Base-by-base conservation (phyloP, 2,888 invertebrate species). In the Eustalomyia histrio region DNA sequence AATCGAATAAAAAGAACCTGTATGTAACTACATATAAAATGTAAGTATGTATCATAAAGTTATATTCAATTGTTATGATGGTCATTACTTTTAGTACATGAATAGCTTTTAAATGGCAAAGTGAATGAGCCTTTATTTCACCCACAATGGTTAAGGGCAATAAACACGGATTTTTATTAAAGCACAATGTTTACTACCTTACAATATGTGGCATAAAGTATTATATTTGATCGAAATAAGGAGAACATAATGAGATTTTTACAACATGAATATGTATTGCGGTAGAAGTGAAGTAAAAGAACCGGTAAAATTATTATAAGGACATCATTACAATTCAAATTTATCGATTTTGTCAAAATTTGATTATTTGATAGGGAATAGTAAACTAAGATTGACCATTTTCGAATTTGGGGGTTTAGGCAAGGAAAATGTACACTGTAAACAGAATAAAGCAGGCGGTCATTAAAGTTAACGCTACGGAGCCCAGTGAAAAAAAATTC, bases 221-320 rank as follows among this genome's bases (percentile, higher is more conserved):
- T 24, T 24, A 63, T 21, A 64, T 63, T 67, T 29, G 60, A 74
- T 72, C 33, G 64, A 55, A 47, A 39, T 83, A 83, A 83, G 78
- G 81, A 64, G 72, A 17, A 76, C 72, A 83, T 83, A 83, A 83
- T 81, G 76, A 61, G 75, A 75, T 78, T 83, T 83, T 83, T 72
- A 83, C 63, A 29, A 21, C 24, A n/a, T n/a, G n/a, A n/a, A 24
- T 39, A 35, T 73, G 57, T 72, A 58, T 2, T 24, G 5, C 5
- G 24, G 24, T 24, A 24, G 24, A 24, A 2, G 2, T 24, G 5
- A 24, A 24, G 24, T 24, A 24, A 24, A 2, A 24, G 24, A 24
- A 24, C 5, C 24, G 24, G 5, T 24, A 24, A 24, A 24, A 24
- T 24, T 24, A 24, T 2, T 24, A 24, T 3, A 24, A 24, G 2